These are phyloP conservation scores for Agrypnia vestita DNA, from an alignment of 1,140 invertebrate species.

Conservation along the genomic window DNA sequence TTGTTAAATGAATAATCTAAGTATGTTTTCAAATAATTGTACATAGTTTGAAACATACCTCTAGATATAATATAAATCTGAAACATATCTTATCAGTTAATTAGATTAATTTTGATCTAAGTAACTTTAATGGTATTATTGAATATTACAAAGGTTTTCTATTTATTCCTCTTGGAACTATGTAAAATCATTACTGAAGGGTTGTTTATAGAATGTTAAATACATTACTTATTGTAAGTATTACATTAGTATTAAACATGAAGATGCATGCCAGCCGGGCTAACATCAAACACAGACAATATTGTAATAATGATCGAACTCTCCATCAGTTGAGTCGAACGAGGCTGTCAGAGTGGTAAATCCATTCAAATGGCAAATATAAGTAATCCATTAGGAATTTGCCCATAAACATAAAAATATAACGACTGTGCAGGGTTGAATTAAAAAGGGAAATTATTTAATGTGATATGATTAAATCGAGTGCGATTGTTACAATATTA, in stretches of 20 bases:
- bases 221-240: too few relatives aligned
- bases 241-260: not conserved
- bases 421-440: conserved; percentile 36
- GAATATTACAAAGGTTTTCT: too few relatives aligned
- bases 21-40: too few relatives aligned
- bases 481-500: not conserved
- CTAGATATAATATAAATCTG: too few relatives aligned
- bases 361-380: conserved; percentile 21
- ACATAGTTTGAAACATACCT: too few relatives aligned
- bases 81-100: too few relatives aligned
- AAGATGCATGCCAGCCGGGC: conserved; percentile 2
- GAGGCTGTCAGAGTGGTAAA: not conserved
- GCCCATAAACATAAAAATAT: conserved; percentile 43
- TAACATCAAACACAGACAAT: conserved; percentile 53
- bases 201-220: too few relatives aligned
- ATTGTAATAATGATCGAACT: conserved; percentile 42
- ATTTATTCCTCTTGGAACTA: too few relatives aligned
- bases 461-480: conserved; percentile 14
- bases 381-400: conserved; percentile 36
- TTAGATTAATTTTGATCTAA: too few relatives aligned
- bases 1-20: too few relatives aligned
- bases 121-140: too few relatives aligned
- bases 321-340: conserved; percentile 1
- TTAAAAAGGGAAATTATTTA: conserved; percentile 32
- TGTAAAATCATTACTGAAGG: too few relatives aligned